Conservation (phyloP, 2,113 vertebrate genomes). For the Hippocampus abdominalis region DNA sequence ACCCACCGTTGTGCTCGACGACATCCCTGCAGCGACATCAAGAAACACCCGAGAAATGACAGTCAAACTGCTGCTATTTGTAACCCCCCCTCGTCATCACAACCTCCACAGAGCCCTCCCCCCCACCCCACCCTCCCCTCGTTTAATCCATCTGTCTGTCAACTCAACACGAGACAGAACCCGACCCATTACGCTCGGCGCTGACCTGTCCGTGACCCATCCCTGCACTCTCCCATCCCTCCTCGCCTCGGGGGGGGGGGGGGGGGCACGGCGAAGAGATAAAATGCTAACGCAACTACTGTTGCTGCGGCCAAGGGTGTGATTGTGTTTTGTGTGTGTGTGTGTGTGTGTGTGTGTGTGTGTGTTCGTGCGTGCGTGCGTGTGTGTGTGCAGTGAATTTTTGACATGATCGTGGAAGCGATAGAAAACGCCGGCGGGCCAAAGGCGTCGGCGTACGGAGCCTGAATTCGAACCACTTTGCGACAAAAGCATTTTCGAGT, state of each 20-base stretch:
- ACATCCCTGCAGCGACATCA: too few relatives aligned
- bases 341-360: background rate
- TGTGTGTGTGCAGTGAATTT: background rate
- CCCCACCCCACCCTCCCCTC: background rate
- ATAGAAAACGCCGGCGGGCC: background rate
- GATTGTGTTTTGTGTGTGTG: background rate
- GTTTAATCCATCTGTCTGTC: slow-evolving; percentile 2
- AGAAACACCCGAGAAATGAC: too few relatives aligned
- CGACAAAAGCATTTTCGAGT: background rate
- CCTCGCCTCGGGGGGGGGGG: background rate
- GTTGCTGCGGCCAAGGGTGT: background rate
- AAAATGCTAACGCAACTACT: background rate
- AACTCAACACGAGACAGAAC: slow-evolving; percentile 1
- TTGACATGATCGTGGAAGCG: background rate
- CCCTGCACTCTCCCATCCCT: background rate
- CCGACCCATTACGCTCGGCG: background rate
- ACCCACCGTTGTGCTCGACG: too few relatives aligned
- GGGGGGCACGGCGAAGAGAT: background rate
- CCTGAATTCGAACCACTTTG: background rate
- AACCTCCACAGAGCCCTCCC: background rate
- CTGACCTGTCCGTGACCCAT: slow-evolving; percentile 5
- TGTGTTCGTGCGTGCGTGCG: background rate
- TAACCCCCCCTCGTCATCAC: background rate
- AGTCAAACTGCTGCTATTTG: background rate
- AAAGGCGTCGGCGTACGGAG: background rate